Conservation (phyloP, 2,113 vertebrate species). For the Cranoglanis bouderius region DNA sequence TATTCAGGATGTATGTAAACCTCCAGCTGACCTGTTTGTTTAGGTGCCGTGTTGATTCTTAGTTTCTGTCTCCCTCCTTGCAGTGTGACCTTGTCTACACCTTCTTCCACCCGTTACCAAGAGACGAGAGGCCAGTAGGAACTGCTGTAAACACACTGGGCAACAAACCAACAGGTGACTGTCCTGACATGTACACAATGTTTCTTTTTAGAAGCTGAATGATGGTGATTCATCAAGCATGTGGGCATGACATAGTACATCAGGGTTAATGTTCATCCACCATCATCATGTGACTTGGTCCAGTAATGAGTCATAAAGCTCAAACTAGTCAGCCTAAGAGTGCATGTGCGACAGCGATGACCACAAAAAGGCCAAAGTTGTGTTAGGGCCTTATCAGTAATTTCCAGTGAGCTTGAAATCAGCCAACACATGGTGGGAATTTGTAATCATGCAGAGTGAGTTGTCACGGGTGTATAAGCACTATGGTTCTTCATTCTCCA, state of each 20-base stretch:
- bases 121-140: constrained; percentile 79
- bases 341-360: not conserved
- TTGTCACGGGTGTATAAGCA: not conserved
- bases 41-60: not conserved
- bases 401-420: constrained; percentile 7
- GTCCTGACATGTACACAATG: not conserved
- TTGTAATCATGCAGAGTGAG: not conserved
- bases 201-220: not conserved
- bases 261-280: constrained; percentile 5
- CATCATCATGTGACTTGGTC: constrained; percentile 13
- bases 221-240: not conserved
- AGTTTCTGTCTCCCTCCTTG: not conserved
- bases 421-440: not conserved
- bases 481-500: not conserved
- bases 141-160: constrained; percentile 60
- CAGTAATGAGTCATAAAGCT: not conserved
- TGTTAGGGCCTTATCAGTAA: constrained; percentile 24
- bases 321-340: not conserved
- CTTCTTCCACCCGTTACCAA: constrained; percentile 87
- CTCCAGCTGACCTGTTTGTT: not conserved
- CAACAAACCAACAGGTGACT: constrained; percentile 80
- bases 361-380: constrained; percentile 21
- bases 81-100: constrained; percentile 94
- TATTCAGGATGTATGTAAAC: too few species aligned
- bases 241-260: not conserved